Percentiles rank a stretch among this genome's conserved stretches.
Evolutionary conservation across 2,113 vertebrate species (phyloP).

Genomic region (Hypanus sabinus): DNA sequence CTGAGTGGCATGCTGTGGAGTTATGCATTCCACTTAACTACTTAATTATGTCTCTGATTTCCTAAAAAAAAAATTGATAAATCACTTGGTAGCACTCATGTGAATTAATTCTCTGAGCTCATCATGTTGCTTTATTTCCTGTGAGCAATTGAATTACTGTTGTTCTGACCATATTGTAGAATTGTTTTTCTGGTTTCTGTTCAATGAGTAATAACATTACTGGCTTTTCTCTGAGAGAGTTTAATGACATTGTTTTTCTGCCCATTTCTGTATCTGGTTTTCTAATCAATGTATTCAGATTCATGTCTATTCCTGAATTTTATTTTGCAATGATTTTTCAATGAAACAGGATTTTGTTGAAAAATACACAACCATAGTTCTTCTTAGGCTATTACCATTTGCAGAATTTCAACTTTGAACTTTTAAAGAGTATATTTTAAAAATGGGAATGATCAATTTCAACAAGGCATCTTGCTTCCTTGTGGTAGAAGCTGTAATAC

Average conservation of each 20-base stretch:
- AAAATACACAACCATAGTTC: not conserved
- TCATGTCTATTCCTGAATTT: not conserved
- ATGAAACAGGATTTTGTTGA: not conserved
- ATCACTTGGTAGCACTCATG: not conserved
- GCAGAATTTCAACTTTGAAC: not conserved
- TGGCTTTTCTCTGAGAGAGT: not conserved
- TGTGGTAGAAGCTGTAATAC: too few relatives aligned
- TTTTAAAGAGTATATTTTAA: not conserved
- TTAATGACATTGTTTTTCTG: slow-evolving; percentile 3
- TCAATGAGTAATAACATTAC: slow-evolving; percentile 18
- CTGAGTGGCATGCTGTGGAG: slow-evolving; percentile 40
- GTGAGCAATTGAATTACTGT: slow-evolving; percentile 41
- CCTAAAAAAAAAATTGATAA: not conserved
- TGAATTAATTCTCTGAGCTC: slow-evolving; percentile 34
- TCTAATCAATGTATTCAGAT: not conserved
- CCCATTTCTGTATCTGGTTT: not conserved
- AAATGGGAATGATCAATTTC: not conserved
- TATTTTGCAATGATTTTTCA: not conserved
- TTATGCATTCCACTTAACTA: slow-evolving; percentile 42
- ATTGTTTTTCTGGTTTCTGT: not conserved
- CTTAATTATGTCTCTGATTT: slow-evolving; percentile 43
- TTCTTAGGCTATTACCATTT: not conserved
- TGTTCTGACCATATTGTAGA: not conserved
- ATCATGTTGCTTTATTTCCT: slow-evolving; percentile 38
- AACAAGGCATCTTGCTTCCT: not conserved